A percentile compares a stretch with the other conserved stretches of the same genome.
phyloP scores from a whole-genome alignment of 2,797 vertebrate genomes.

The Morus bassanus region DNA sequence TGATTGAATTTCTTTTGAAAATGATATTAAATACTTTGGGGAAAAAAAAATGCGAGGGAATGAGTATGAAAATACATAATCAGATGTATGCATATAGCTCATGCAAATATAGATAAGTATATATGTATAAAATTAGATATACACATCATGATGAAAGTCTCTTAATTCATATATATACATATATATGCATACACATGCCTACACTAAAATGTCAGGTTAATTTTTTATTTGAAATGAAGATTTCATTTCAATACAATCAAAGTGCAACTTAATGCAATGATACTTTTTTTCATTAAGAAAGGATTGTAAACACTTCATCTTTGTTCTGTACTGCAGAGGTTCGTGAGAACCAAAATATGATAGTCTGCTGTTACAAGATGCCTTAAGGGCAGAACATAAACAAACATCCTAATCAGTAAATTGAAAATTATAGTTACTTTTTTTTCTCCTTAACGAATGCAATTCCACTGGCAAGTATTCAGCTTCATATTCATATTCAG shows the following conservation, averaged over 20 bases:
- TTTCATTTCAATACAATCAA: neutral
- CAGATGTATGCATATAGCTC: neutral
- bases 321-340: neutral
- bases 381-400: conserved; percentile 40
- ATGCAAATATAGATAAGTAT: neutral
- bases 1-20: neutral
- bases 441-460: neutral
- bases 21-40: neutral
- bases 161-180: neutral
- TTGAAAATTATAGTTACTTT: conserved; percentile 29
- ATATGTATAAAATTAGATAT: neutral
- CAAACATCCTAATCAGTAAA: conserved; percentile 28
- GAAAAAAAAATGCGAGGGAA: neutral
- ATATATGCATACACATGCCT: rapidly evolving
- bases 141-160: neutral
- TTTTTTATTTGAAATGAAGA: neutral
- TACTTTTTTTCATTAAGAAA: neutral
- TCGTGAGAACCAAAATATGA: neutral
- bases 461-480: neutral
- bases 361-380: neutral
- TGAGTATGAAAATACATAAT: neutral
- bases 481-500: neutral
- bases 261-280: neutral
- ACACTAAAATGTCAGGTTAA: neutral
- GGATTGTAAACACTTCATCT: neutral